Evolutionary conservation across 64 coral and sea anemone species (phyloP), one percentile per base, ranked within the genome.

Genomic region (Platygyra sinensis): DNA sequence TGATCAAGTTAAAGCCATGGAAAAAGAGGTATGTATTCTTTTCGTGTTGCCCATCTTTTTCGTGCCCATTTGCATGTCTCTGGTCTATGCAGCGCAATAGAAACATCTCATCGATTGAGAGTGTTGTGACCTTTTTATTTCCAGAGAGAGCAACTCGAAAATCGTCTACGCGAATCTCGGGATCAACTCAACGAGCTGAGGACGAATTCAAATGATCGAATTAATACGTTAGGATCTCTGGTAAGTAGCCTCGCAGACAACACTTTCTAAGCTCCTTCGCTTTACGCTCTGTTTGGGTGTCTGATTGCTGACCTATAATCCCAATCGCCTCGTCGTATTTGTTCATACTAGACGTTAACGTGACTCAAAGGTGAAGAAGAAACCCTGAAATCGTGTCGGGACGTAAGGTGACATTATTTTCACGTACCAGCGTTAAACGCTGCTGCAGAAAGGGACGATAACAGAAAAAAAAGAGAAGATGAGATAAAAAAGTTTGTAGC

Each of bases 121-220:
- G 18, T 2, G 25, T 32, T 50, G 36, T 29, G 28, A 36, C 63
- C 25, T 38, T 62, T 63, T 31, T 14, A 69, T 75, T 82, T 82
- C 8, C 82, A 92, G 90, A 82, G 90, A 54, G 80, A 92, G 62
- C 83, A 83, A 42, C 90, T 92, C 7, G 90, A 92, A 62, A 80
- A 84, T 52, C 80, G 90, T 10, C 75, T 92, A 27, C 83, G 73
- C 49, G 90, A 92, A 57, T 62, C 90, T 73, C 64, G 90, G n/a
- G 72, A 92, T 81, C 90, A 92, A 78, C 90, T 92, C 6, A 92
- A 75, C 28, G 90, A 92, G 13, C 31, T 84, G n/a, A 86, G 60
- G 69, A 49, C 82, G n/a, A 80, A 25, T 8, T 78, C 90, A 36
- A 92, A 92, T 50, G 90, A 92, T 59, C 82, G 90, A 78, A 86